These are phyloP conservation scores for Ceyx erithaca DNA, from an alignment of 2,797 vertebrate genomes.

Conservation along the genomic window DNA sequence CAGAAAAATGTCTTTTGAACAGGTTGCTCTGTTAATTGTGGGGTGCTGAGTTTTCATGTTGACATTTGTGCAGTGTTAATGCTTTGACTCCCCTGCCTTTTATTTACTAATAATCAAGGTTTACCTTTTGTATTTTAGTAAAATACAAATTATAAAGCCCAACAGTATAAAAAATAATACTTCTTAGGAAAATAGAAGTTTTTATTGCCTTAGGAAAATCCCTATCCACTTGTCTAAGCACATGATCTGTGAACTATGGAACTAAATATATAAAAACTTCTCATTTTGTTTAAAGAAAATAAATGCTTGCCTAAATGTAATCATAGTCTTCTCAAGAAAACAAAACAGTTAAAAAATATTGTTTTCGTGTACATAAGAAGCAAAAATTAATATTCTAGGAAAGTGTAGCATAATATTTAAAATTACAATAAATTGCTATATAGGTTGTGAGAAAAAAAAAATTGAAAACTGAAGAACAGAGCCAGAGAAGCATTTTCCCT, in stretches of 20 bases:
- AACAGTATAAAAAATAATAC: neutral
- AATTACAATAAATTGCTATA: neutral
- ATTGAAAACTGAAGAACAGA: slow-evolving; percentile 28
- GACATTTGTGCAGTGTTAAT: neutral
- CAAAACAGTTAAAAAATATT: neutral
- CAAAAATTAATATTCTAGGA: neutral
- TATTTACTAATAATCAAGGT: neutral
- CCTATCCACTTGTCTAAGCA: neutral
- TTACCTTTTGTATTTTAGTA: neutral
- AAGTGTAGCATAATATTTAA: neutral
- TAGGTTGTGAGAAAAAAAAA: slow-evolving; percentile 22
- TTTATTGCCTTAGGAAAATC: neutral
- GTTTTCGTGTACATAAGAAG: neutral
- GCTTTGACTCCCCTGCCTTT: neutral
- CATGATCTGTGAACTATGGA: slow-evolving; percentile 36
- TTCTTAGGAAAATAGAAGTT: slow-evolving; percentile 3
- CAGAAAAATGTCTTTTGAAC: neutral
- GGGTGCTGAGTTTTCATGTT: neutral
- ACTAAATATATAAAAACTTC: slow-evolving; percentile 7
- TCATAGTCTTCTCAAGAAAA: neutral
- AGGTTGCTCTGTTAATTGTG: neutral
- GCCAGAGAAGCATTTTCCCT: slow-evolving; percentile 13
- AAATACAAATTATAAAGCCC: neutral
- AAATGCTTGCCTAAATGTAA: neutral
- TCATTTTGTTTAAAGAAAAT: slow-evolving; percentile 11